Base-by-base conservation (phyloP, 2,113 vertebrate species). In the Aphyosemion australe region DNA sequence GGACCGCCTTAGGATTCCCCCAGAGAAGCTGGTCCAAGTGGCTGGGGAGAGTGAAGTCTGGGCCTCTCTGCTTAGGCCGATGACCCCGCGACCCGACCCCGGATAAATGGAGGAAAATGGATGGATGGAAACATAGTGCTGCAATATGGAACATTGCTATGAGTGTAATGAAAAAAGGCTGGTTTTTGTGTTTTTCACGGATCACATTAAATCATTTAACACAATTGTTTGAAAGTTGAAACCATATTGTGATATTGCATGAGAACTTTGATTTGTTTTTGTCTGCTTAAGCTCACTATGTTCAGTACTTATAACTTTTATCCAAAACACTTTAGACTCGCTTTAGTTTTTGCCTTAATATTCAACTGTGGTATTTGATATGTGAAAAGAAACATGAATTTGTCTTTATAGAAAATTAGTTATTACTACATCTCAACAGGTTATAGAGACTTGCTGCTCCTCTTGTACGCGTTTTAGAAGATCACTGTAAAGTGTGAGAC, bases 221-320 rank as follows among this genome's bases (percentile, higher is more conserved):
- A 12, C 41, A 19, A 12, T 77, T 18, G 20, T 65, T 32, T 54
- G 57, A 18, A 65, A 4, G 43, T 41, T 48, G 47, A 46, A 69
- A 68, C 39, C 19, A 32, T 61, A 48, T 64, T 37, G 48, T 69
- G 37, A 5, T 61, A 3, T 65, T 67, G 56, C 53, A 58, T 63
- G 20, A 74, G 41, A 61, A 42, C 8, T 69, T 70, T 68, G 26
- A 55, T 63, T 60, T 65, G 32, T 69, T 84, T 58, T 31, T 49
- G 49, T 56, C 37, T 16, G 26, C 48, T 65, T 5, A 59, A 69
- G 15, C 12, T 76, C n/a, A n/a, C 14, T 47, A 31, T 42, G 32
- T 69, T 58, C 3, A 51, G 12, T 34, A 39, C n/a, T 64, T 55
- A 43, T 37, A 37, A 37, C 34, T 32, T 32, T 20, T 0, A 45